Conservation (phyloP, 2,888 invertebrate genomes). For the Drosophila infuscata region DNA sequence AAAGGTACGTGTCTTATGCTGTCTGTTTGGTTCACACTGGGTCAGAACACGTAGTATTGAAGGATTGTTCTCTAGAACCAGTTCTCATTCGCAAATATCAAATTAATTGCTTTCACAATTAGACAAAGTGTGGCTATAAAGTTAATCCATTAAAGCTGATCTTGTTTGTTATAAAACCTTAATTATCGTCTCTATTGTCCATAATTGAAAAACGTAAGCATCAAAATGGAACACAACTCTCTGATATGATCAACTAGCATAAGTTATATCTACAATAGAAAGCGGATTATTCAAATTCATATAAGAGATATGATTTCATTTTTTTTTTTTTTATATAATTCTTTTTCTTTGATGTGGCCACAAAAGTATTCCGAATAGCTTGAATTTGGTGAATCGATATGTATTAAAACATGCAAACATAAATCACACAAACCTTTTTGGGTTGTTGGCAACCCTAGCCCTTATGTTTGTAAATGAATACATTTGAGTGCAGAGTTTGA, state of each 20-base stretch:
- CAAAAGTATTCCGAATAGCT: background rate
- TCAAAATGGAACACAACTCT: background rate
- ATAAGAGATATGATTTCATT: background rate
- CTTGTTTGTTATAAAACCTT: background rate
- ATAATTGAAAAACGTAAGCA: background rate
- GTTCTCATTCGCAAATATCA: background rate
- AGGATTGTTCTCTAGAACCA: background rate
- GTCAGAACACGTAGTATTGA: background rate
- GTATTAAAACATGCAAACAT: background rate
- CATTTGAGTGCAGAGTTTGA: conserved; percentile 2
- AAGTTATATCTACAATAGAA: background rate
- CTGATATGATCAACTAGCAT: background rate
- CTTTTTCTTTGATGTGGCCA: background rate
- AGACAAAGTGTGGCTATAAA: conserved; percentile 1
- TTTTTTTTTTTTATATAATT: background rate
- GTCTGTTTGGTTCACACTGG: background rate
- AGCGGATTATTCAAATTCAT: background rate
- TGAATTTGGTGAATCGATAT: background rate
- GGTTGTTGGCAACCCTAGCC: conserved; percentile 1
- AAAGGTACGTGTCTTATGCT: background rate
- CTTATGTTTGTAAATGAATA: conserved; percentile 21
- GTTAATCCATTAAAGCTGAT: background rate
- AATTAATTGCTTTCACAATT: background rate
- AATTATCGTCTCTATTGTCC: background rate
- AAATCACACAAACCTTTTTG: background rate